Evolutionary conservation across 2,888 invertebrate species (phyloP).

Genomic region (Lycophotia porphyrea): DNA sequence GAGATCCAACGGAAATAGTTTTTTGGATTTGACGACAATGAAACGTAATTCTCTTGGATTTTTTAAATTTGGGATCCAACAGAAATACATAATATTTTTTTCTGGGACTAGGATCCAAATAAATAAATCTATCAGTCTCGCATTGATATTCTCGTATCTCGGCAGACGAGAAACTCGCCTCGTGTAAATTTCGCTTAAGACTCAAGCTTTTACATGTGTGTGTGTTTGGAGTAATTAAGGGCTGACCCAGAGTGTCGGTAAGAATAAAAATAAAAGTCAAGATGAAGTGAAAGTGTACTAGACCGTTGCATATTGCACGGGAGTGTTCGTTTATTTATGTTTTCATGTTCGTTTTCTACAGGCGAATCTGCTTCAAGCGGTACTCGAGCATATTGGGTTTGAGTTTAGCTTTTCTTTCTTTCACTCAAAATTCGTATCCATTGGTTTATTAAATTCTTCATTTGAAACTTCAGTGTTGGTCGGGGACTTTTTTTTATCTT

Average conservation of each 20-base stretch:
- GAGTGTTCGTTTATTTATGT: conserved; percentile 42
- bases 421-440: conserved; percentile 5
- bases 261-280: conserved; percentile 55
- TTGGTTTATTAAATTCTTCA: conserved; percentile 5
- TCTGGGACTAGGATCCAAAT: too few relatives aligned
- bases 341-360: conserved; percentile 41
- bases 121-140: neutral
- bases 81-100: too few relatives aligned
- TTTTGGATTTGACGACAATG: too few relatives aligned
- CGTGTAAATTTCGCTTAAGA: conserved; percentile 19
- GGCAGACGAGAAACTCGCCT: neutral
- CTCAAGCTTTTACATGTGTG: conserved; percentile 23
- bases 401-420: conserved; percentile 6
- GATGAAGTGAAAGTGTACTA: conserved; percentile 55
- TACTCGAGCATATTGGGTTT: conserved; percentile 16
- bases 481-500: neutral
- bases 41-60: too few relatives aligned
- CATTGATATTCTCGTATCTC: neutral
- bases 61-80: too few relatives aligned
- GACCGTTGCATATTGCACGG: conserved; percentile 60
- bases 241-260: conserved; percentile 20
- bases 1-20: too few relatives aligned
- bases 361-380: conserved; percentile 23
- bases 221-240: conserved; percentile 52
- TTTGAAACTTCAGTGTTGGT: neutral